Conservation (phyloP, 2,888 invertebrate species). For the Sinotaia quadrata region DNA sequence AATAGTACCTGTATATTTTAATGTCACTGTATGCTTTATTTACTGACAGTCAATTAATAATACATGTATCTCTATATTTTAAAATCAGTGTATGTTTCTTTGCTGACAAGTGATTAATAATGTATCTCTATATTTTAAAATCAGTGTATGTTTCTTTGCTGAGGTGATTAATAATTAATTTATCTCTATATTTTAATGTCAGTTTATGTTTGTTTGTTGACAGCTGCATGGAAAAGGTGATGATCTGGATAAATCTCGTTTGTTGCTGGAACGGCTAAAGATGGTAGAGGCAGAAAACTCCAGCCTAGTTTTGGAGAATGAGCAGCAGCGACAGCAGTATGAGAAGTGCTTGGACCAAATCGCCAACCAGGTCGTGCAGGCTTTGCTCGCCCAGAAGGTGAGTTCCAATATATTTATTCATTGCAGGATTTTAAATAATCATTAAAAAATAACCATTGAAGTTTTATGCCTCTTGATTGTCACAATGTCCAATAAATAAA, state of each 20-base stretch:
- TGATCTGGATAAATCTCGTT: conserved; percentile 64
- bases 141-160: too few relatives aligned
- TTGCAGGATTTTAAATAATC: too few relatives aligned
- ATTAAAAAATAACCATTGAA: too few relatives aligned
- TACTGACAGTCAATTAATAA: too few relatives aligned
- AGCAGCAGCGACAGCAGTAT: conserved; percentile 82
- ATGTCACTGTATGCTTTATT: too few relatives aligned
- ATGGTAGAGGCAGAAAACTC: conserved; percentile 77
- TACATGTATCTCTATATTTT: neutral
- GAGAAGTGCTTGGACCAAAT: conserved; percentile 76
- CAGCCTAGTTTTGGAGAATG: conserved; percentile 78
- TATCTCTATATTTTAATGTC: neutral
- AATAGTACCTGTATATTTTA: too few relatives aligned
- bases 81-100: neutral
- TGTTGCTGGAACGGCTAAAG: conserved; percentile 76
- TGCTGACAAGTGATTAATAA: neutral
- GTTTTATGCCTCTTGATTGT: too few relatives aligned
- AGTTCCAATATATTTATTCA: too few relatives aligned
- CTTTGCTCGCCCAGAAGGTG: conserved; percentile 88
- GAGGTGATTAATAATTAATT: neutral
- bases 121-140: too few relatives aligned
- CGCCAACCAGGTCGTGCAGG: conserved; percentile 87
- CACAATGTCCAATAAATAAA: too few relatives aligned
- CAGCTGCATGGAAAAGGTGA: conserved; percentile 57
- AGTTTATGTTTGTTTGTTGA: conserved; percentile 14